Conservation (phyloP, 2,888 invertebrate species). For the Exephanes ischioxanthus region DNA sequence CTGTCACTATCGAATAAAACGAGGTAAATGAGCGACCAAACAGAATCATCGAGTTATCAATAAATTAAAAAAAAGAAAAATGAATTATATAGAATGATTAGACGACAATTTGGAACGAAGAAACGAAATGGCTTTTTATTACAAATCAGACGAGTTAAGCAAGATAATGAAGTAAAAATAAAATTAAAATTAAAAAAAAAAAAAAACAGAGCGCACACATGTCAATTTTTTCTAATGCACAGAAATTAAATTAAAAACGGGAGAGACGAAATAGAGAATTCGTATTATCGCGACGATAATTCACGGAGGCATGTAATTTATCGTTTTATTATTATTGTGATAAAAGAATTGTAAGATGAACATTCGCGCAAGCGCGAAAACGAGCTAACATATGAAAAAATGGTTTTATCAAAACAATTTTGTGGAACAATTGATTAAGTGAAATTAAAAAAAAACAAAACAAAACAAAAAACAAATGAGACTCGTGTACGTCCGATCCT, state of each 20-base stretch:
- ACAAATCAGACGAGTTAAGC: constrained; percentile 52
- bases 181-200: constrained; percentile 21
- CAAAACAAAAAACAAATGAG: constrained; percentile 15
- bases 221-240: constrained; percentile 80
- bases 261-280: constrained; percentile 28
- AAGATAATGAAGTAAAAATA: constrained; percentile 10
- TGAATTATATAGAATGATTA: constrained; percentile 29
- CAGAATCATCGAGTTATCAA: constrained; percentile 61
- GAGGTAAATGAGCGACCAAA: constrained; percentile 60
- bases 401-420: constrained; percentile 49
- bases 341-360: constrained; percentile 23
- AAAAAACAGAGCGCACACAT: constrained; percentile 70
- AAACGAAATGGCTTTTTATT: constrained; percentile 54
- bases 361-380: constrained; percentile 4
- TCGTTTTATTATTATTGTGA: constrained; percentile 34
- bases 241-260: constrained; percentile 54
- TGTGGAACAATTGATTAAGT: constrained; percentile 1
- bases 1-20: constrained; percentile 42
- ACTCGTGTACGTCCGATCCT: constrained; percentile 69
- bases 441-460: neutral
- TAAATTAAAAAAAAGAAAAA: constrained; percentile 50
- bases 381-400: constrained; percentile 49
- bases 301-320: constrained; percentile 20
- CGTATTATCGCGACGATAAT: constrained; percentile 37
- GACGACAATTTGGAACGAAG: constrained; percentile 32